phyloP scores from a whole-genome alignment of 1,140 invertebrate species.

The Nomia melanderi region DNA sequence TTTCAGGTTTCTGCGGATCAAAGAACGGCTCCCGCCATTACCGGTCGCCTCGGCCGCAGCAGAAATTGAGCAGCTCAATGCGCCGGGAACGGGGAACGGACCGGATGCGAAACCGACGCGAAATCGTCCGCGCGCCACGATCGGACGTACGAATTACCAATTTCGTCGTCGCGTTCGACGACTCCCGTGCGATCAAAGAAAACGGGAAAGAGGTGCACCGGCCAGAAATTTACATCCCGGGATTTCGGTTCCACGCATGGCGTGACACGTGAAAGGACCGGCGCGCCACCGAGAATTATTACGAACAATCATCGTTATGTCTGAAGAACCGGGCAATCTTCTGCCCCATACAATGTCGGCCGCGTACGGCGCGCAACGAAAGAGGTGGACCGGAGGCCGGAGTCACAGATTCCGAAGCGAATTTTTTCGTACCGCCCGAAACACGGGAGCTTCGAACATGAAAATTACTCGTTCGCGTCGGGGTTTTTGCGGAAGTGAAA shows the following conservation, averaged over 20 bases:
- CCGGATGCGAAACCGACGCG: constrained; percentile 53
- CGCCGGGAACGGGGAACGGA: neutral
- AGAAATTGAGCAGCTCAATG: neutral
- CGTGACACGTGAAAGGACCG: constrained; percentile 77
- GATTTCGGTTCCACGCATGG: constrained; percentile 65
- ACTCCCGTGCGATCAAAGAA: constrained; percentile 30
- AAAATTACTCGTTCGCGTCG: too few relatives aligned
- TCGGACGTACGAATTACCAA: constrained; percentile 60
- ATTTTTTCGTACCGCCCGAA: neutral
- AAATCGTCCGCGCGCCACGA: constrained; percentile 26
- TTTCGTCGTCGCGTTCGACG: constrained; percentile 52
- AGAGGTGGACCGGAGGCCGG: constrained; percentile 12
- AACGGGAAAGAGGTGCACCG: constrained; percentile 42
- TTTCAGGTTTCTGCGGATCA: neutral
- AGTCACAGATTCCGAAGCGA: constrained; percentile 1
- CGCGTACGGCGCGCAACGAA: constrained; percentile 36
- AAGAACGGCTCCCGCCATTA: neutral
- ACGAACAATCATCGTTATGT: constrained; percentile 74
- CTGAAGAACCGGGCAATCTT: constrained; percentile 68
- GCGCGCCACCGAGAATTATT: constrained; percentile 73
- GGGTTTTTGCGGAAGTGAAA: too few relatives aligned
- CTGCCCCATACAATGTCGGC: constrained; percentile 66
- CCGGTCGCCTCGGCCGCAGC: neutral
- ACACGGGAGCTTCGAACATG: neutral
- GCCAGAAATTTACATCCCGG: constrained; percentile 52